Base-by-base conservation (phyloP, 2,797 vertebrate species). In the Triplophysa bombifrons region DNA sequence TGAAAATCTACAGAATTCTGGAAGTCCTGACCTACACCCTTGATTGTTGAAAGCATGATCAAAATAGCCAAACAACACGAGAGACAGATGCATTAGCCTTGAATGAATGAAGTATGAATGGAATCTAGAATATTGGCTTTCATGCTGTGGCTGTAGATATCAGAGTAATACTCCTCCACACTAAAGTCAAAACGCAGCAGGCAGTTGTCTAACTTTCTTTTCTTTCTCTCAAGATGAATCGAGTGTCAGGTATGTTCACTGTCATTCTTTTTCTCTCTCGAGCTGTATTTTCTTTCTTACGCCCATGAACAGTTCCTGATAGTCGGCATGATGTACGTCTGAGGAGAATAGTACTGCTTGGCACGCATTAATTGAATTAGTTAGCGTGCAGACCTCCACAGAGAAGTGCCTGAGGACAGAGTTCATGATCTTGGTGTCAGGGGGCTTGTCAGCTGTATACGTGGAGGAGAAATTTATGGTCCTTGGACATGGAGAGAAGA, bases 331-430 rank as follows among this genome's bases (percentile, higher is more conserved):
- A n/a, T 48, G 17, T 22, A 63, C 3, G 79, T 73, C 34, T 76
- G 68, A 78, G n/a, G 12, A 64, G 66, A 65, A 82, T 80, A 79
- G 16, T 86, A 80, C 84, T 88, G 86, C 85, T 82, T 80, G 88
- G 89, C 90, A 81, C 38, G 55, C 48, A 1, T 74, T 88, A 90
- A 91, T 92, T 83, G 86, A 90, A 88, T 92, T 90, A 86, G 80
- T 79, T 58, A 80, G 82, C 84, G 80, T 74, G 70, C 78, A 55
- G 90, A 90, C 90, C 92, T 90, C 91, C 91, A 2, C 88, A 84
- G 87, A 83, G 89, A 89, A 90, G 73, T 2, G 89, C 91, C 90
- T 60, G 81, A 86, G 87, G 90, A 84, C 41, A 87, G 82, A 25
- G 76, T 86, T 85, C 85, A 81, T 74, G 86, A 87, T 84, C 87